phyloP scores from a whole-genome alignment of 1,140 invertebrate species.

The Caenorhabditis remanei region DNA sequence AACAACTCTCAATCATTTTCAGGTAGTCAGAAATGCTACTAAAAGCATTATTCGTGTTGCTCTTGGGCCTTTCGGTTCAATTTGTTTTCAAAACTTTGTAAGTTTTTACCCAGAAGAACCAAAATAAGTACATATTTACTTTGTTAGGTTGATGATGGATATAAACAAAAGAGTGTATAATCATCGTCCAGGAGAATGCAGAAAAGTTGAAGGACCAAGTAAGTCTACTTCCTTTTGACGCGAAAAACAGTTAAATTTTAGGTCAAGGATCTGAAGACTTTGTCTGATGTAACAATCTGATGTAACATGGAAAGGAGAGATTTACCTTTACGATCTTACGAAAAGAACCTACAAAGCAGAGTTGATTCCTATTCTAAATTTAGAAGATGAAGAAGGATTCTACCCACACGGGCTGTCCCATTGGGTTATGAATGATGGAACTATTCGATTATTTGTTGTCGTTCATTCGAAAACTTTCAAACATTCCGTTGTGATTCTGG shows the following conservation, averaged over 20 bases:
- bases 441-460: constrained; percentile 9
- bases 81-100: constrained; percentile 13
- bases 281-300: neutral
- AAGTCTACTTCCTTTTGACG: neutral
- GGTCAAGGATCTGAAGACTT: constrained; percentile 54
- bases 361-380: constrained; percentile 16
- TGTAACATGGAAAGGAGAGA: constrained; percentile 28
- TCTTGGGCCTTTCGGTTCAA: neutral
- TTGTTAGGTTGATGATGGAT: constrained; percentile 56
- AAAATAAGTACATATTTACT: no score
- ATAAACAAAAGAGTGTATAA: constrained; percentile 63
- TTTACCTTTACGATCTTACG: constrained; percentile 3
- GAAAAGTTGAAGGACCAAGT: constrained; percentile 51
- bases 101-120: neutral
- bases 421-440: constrained; percentile 10
- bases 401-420: constrained; percentile 1
- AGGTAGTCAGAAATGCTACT: neutral
- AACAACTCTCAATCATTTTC: neutral
- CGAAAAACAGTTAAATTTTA: neutral
- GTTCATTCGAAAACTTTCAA: constrained; percentile 33
- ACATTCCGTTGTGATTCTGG: constrained; percentile 1
- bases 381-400: constrained; percentile 17
- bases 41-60: neutral
- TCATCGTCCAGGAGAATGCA: constrained; percentile 59
- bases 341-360: constrained; percentile 18